Evolutionary conservation across 2,113 vertebrate genomes (phyloP).

Genomic region (Tachuris rubrigastra): DNA sequence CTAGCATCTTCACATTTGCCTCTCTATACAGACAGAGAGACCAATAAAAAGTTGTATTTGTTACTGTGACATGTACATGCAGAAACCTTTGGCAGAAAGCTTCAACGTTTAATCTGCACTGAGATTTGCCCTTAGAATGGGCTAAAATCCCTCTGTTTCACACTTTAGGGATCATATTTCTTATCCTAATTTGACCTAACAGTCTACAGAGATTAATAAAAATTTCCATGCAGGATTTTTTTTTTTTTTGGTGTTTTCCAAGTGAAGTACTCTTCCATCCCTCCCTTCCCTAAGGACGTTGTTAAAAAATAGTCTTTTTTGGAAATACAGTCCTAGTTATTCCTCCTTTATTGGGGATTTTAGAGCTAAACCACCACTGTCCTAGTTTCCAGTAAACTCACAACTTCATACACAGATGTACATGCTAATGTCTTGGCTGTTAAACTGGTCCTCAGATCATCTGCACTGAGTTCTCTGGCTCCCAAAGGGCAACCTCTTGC

Average conservation of each 20-base stretch:
- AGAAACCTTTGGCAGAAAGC: background rate
- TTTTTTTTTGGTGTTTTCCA: background rate
- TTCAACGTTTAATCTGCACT: background rate
- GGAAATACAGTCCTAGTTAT: background rate
- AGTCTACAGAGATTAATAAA: conserved; percentile 19
- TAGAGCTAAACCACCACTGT: background rate
- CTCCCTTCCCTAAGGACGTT: background rate
- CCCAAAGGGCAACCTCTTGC: background rate
- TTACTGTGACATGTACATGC: background rate
- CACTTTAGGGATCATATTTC: conserved; percentile 5
- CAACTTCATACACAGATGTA: background rate
- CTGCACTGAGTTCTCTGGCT: background rate
- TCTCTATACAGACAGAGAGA: background rate
- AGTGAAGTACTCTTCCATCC: background rate
- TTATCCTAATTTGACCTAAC: conserved; percentile 30
- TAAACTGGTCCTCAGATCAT: conserved; percentile 7
- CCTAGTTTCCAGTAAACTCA: conserved; percentile 20
- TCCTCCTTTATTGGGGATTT: conserved; percentile 6
- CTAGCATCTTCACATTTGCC: background rate
- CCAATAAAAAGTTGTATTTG: background rate
- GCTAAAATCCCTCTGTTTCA: background rate
- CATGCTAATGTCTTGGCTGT: background rate
- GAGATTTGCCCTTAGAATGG: background rate
- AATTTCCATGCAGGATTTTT: background rate
- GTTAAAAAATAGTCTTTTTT: background rate